Conservation (phyloP, 2,888 invertebrate genomes). For the Bedellia somnulentella region DNA sequence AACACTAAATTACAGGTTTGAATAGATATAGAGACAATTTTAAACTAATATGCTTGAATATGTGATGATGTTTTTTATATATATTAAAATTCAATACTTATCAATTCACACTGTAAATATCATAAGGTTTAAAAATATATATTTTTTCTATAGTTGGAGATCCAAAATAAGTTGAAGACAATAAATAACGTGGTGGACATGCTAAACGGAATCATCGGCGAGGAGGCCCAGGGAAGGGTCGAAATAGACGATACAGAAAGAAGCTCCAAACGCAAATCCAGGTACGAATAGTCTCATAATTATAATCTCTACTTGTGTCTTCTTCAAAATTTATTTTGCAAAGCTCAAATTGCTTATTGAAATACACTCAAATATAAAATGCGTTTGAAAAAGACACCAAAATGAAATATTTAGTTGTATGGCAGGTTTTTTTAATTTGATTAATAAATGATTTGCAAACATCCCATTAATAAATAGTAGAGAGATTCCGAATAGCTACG, state of each 20-base stretch:
- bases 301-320: too few species aligned
- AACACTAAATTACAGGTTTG: slow-evolving; percentile 84
- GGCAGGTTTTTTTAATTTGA: too few species aligned
- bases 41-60: neutral
- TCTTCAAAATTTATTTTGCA: too few species aligned
- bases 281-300: too few species aligned
- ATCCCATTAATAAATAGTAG: too few species aligned
- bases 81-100: neutral
- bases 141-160: slow-evolving; percentile 64
- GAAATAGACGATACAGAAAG: slow-evolving; percentile 19
- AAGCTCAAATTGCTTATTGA: too few species aligned
- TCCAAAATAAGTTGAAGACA: slow-evolving; percentile 77
- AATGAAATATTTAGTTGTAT: too few species aligned
- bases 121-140: neutral
- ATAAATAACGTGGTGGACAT: slow-evolving; percentile 87
- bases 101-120: neutral
- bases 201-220: slow-evolving; percentile 82
- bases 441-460: too few species aligned
- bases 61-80: too few species aligned
- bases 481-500: too few species aligned
- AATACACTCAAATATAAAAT: too few species aligned
- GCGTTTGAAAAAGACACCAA: too few species aligned
- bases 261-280: slow-evolving; percentile 37
- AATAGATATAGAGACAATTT: slow-evolving; percentile 5
- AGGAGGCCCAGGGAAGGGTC: slow-evolving; percentile 44